Evolutionary conservation across 2,888 invertebrate genomes (phyloP), one percentile per base, ranked within the genome.

Genomic region (Halictus quadricinctus): DNA sequence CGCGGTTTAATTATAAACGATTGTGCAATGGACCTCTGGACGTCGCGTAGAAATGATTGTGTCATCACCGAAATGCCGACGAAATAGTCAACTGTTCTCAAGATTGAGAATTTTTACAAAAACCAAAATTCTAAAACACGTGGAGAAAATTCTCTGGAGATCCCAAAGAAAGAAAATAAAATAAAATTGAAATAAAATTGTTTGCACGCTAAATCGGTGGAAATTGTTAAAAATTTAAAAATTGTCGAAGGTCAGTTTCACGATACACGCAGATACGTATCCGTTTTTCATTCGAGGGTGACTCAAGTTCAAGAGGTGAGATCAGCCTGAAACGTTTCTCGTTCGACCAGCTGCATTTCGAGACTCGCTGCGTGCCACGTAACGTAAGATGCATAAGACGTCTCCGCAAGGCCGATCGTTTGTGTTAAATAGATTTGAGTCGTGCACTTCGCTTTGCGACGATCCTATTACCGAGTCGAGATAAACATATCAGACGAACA

Each of bases 391-490:
- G 69, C 69, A 58, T n/a, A 58, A 58, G 58, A 58, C 21, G 69
- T 41, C 69, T 69, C 69, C 41, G 69, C 69, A 69, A 69, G 69
- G 69, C 69, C 69, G 69, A 69, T 69, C 69, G 41, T 69, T 69
- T 69, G 69, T 41, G 69, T 69, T 69, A 69, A 69, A 69, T 69
- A 69, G 69, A 69, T 69, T 69, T 69, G 69, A 69, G 69, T 69
- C 69, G 69, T 69, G 69, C 69, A 41, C 36, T 69, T 69, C 69
- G 41, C 69, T 69, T 69, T 69, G 69, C 69, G 69, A 41, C 69
- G 69, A 69, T 69, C 69, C 69, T 41, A 10, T 41, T 21, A 41
- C 69, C 69, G 41, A 21, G 41, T 29, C 41, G 41, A 12, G 69
- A 69, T 41, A 69, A 69, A 69, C 41, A 69, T 41, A 41, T 13